Conservation (phyloP, 2,888 invertebrate genomes). For the Eulithis testata region DNA sequence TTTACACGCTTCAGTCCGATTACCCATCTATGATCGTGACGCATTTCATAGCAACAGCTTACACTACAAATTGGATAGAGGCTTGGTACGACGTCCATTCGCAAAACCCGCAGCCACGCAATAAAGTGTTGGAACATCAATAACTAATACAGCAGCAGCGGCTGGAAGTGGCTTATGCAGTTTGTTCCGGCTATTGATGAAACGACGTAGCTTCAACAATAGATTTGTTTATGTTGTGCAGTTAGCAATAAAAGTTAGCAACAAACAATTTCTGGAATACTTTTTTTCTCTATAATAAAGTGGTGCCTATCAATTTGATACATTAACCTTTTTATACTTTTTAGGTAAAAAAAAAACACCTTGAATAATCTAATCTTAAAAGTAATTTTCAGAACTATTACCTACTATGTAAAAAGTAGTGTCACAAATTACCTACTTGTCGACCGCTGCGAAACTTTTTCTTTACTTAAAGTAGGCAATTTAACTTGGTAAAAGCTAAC, state of each 20-base stretch:
- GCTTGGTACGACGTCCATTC: slow-evolving; percentile 44
- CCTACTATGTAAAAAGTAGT: slow-evolving; percentile 9
- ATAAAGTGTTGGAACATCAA: slow-evolving; percentile 60
- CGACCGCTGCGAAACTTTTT: slow-evolving; percentile 53
- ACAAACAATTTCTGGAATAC: no score
- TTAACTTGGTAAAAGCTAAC: slow-evolving; percentile 65
- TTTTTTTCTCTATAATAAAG: no score
- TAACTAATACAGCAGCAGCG: slow-evolving; percentile 59
- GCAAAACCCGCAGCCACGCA: slow-evolving; percentile 54
- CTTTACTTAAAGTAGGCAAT: slow-evolving; percentile 67
- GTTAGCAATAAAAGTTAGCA: neutral
- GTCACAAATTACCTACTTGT: slow-evolving; percentile 23
- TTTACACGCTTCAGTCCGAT: no score
- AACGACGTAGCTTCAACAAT: slow-evolving; percentile 12
- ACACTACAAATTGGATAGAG: slow-evolving; percentile 50
- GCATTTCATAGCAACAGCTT: slow-evolving; percentile 35
- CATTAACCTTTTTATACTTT: no score
- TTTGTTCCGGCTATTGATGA: slow-evolving; percentile 41
- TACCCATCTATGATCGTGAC: slow-evolving; percentile 3
- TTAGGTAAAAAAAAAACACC: no score
- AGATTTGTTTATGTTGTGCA: slow-evolving; percentile 1
- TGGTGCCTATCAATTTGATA: no score
- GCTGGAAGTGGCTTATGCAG: slow-evolving; percentile 56
- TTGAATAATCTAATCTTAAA: no score
- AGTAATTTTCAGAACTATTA: neutral